These are phyloP conservation scores for Ctenopoma multispine DNA, from an alignment of 2,797 vertebrate species.

Conservation along the genomic window DNA sequence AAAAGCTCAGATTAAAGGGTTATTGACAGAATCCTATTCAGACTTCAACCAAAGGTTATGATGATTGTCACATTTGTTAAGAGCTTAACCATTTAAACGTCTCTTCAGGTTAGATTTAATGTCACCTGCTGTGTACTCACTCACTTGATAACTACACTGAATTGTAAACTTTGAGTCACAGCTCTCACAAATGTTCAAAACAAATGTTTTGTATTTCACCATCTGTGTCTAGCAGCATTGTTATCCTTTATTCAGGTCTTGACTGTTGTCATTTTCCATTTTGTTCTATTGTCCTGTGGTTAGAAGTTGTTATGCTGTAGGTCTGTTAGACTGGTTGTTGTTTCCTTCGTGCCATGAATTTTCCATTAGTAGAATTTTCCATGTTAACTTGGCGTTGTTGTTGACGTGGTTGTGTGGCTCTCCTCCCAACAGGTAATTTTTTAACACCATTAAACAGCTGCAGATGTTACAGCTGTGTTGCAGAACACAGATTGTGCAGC, in stretches of 20 bases:
- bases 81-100: background rate
- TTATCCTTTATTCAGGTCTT: slow-evolving; percentile 17
- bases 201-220: background rate
- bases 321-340: slow-evolving; percentile 36
- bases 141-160: background rate
- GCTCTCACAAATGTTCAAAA: background rate
- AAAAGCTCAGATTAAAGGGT: background rate
- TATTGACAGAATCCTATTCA: background rate
- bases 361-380: slow-evolving; percentile 82
- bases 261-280: slow-evolving; percentile 23
- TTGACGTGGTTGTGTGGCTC: slow-evolving; percentile 55
- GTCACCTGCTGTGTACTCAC: background rate
- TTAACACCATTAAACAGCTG: slow-evolving; percentile 60
- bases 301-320: slow-evolving; percentile 26
- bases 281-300: slow-evolving; percentile 27
- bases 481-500: slow-evolving; percentile 6
- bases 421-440: slow-evolving; percentile 64
- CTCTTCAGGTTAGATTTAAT: background rate
- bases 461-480: slow-evolving; percentile 65
- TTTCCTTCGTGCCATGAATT: slow-evolving; percentile 62
- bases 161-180: background rate
- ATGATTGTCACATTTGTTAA: background rate
- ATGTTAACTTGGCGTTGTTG: slow-evolving; percentile 60
- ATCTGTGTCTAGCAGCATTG: too few relatives aligned
- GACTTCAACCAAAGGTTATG: background rate